Evolutionary conservation across 2,113 vertebrate species (phyloP).

Genomic region (Mobula birostris): DNA sequence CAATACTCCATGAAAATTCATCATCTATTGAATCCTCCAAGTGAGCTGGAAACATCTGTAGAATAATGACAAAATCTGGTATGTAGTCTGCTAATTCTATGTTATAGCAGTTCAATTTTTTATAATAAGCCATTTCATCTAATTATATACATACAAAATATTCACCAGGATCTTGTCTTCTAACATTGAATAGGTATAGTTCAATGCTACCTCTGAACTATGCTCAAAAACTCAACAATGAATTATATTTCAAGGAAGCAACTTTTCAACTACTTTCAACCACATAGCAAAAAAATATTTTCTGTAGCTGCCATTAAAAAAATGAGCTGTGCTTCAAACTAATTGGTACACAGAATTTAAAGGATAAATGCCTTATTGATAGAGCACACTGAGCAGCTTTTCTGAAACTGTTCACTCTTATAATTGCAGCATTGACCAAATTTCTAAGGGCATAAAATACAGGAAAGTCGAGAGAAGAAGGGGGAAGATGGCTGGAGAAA

Average conservation of each 20-base stretch:
- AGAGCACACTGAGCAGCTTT: slow-evolving; percentile 49
- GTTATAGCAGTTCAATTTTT: neutral
- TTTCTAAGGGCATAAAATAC: slow-evolving; percentile 56
- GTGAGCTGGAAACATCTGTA: neutral
- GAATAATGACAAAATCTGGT: neutral
- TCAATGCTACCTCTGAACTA: neutral
- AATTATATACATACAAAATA: neutral
- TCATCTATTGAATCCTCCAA: neutral
- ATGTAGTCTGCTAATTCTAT: neutral
- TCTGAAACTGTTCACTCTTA: slow-evolving; percentile 59
- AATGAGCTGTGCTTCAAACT: neutral
- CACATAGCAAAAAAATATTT: neutral
- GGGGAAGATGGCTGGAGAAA: no score
- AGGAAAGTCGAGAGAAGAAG: slow-evolving; percentile 42
- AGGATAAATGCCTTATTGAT: slow-evolving; percentile 15
- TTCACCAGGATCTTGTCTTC: neutral
- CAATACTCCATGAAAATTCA: neutral
- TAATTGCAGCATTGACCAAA: slow-evolving; percentile 65
- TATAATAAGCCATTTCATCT: neutral
- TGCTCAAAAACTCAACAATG: neutral
- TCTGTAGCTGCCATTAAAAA: neutral
- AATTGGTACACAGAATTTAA: neutral
- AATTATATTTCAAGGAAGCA: neutral
- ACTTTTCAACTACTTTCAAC: neutral
- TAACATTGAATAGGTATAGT: neutral